Conservation (phyloP, 2,888 invertebrate genomes). For the Noctua fimbriata region DNA sequence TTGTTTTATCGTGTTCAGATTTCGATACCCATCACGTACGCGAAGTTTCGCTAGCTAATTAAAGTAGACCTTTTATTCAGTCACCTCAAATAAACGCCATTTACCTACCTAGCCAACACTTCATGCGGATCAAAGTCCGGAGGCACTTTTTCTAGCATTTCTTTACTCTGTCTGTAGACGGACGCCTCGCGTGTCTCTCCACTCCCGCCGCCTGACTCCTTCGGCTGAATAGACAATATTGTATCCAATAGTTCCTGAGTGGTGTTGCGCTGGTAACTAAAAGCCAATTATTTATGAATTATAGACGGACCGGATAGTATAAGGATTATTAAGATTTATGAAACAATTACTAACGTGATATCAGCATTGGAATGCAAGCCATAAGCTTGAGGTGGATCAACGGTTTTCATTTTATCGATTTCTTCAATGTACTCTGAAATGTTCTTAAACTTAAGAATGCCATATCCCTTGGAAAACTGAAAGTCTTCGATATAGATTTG, state of each 20-base stretch:
- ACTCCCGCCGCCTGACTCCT: slow-evolving; percentile 94
- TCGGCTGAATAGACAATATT: slow-evolving; percentile 96
- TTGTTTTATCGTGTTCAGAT: neutral
- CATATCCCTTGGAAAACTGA: slow-evolving; percentile 95
- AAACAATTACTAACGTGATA: slow-evolving; percentile 92
- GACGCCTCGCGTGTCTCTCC: slow-evolving; percentile 95
- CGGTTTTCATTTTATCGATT: slow-evolving; percentile 93
- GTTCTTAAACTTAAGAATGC: slow-evolving; percentile 92
- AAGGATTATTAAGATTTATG: neutral
- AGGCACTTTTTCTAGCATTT: slow-evolving; percentile 96
- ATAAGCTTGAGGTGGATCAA: slow-evolving; percentile 96
- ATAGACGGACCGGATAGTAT: neutral
- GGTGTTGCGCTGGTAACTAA: slow-evolving; percentile 94
- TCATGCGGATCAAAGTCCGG: slow-evolving; percentile 94
- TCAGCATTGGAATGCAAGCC: slow-evolving; percentile 97
- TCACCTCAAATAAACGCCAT: neutral
- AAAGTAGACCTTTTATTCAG: neutral
- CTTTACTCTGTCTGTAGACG: slow-evolving; percentile 92
- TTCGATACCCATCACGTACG: neutral
- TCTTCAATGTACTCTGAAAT: slow-evolving; percentile 93
- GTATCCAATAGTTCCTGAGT: slow-evolving; percentile 94
- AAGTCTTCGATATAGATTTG: slow-evolving; percentile 93
- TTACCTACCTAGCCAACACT: slow-evolving; percentile 86
- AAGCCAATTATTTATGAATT: slow-evolving; percentile 29
- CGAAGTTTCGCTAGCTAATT: neutral